Percentiles rank a stretch among this genome's conserved stretches.
Conservation (phyloP, 2,113 vertebrate genomes). For the Ailurus styani region DNA sequence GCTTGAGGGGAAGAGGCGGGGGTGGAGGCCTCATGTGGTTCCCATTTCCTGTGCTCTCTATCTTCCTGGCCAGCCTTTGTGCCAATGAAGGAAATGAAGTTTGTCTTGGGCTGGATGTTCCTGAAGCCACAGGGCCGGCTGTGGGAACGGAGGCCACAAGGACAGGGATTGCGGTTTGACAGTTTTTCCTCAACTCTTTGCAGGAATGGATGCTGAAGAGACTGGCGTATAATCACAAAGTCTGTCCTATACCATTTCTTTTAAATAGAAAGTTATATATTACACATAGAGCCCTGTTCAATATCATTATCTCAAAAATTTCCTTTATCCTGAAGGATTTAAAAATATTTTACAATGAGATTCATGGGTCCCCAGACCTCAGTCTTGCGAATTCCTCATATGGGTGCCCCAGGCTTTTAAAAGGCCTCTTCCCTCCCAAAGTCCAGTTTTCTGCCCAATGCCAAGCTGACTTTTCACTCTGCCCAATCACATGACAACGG, state of each 20-base stretch:
- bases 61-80: neutral
- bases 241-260: neutral
- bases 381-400: neutral
- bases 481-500: rapidly evolving
- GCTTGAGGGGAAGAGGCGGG: neutral
- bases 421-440: neutral
- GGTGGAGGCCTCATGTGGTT: neutral
- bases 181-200: neutral
- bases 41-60: neutral
- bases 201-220: neutral
- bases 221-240: neutral
- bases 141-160: neutral
- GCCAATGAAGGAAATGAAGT: neutral
- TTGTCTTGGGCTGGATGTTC: neutral
- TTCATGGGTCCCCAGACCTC: neutral
- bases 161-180: neutral
- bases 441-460: neutral
- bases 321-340: neutral
- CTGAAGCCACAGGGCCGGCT: neutral
- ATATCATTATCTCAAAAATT: neutral
- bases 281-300: neutral
- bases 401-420: neutral
- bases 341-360: neutral
- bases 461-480: neutral
- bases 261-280: neutral